Evolutionary conservation across 1,140 invertebrate species (phyloP).

Genomic region (Ruditapes philippinarum): DNA sequence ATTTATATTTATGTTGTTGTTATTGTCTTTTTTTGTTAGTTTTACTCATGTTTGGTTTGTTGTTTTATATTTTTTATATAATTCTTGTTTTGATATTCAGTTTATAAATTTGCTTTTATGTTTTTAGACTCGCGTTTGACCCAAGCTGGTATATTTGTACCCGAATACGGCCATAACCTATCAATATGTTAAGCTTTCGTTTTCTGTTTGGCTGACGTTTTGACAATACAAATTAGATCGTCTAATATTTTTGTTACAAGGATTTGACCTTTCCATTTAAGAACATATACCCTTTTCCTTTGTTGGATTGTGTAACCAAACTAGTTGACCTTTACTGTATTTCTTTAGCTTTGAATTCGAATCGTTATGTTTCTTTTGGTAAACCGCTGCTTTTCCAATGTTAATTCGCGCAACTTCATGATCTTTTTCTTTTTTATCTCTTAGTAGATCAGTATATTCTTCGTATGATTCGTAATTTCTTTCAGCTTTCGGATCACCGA

Average conservation of each 20-base stretch:
- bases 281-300: not conserved
- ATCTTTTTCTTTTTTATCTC: not conserved
- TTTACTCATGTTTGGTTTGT: too few relatives aligned
- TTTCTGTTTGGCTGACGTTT: not conserved
- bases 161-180: conserved; percentile 9
- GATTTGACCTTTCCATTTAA: conserved; percentile 16
- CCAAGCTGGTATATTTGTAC: not conserved
- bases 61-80: too few relatives aligned
- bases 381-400: not conserved
- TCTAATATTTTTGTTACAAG: not conserved
- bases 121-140: not conserved
- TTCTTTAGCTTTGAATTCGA: not conserved
- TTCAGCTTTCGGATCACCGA: not conserved
- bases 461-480: not conserved
- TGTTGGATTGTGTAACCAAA: conserved; percentile 30
- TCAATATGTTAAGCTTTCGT: conserved; percentile 29
- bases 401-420: not conserved
- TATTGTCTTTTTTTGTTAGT: too few relatives aligned
- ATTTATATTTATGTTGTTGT: not conserved
- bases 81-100: too few relatives aligned
- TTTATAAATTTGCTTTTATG: too few relatives aligned
- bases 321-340: not conserved
- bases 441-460: not conserved
- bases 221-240: conserved; percentile 19
- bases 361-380: too few relatives aligned